A percentile compares a stretch with the other conserved stretches of the same genome.
Evolutionary conservation across 1,140 invertebrate species (phyloP).

Genomic region (Bombyx mori): ASM3026992v2 NC_085133.1:4058001-4058500

Average conservation of each 20-base stretch:
- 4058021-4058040: not conserved
- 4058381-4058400: too few species aligned
- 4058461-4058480: not conserved
- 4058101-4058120: constrained; percentile 59
- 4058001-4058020: not conserved
- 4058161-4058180: constrained; percentile 64
- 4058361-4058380: constrained; percentile 30
- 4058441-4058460: too few species aligned
- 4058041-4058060: not conserved
- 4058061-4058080: constrained; percentile 22
- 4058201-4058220: constrained; percentile 68
- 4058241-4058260: constrained; percentile 65
- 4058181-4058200: constrained; percentile 69
- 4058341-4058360: constrained; percentile 53
- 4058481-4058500: not conserved
- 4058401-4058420: too few species aligned
- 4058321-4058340: constrained; percentile 43
- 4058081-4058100: constrained; percentile 29
- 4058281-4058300: constrained; percentile 48
- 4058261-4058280: constrained; percentile 63
- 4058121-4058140: constrained; percentile 68
- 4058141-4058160: constrained; percentile 56
- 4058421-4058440: too few species aligned
- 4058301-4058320: constrained; percentile 40
- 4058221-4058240: constrained; percentile 68